Evolutionary conservation across 2,888 invertebrate genomes (phyloP).

Genomic region (Lochmaea capreae): DNA sequence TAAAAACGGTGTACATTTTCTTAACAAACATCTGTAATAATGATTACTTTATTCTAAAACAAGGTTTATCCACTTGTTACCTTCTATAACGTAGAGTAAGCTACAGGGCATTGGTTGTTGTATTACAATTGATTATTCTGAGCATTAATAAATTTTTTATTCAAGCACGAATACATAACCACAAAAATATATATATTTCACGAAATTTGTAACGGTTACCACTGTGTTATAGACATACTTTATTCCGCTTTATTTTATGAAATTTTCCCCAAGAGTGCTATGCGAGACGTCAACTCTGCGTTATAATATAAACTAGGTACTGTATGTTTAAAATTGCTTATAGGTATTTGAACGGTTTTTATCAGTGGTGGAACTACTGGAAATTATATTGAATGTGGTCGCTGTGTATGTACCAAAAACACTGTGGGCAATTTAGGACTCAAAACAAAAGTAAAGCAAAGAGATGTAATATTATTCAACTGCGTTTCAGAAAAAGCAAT

Average conservation of each 20-base stretch:
- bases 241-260: conserved; percentile 11
- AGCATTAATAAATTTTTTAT: no score
- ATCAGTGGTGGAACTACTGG: background rate
- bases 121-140: no score
- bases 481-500: no score
- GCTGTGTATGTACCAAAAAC: background rate
- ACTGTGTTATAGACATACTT: background rate
- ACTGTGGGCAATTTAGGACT: background rate
- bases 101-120: no score
- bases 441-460: no score
- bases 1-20: no score
- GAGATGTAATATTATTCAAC: no score
- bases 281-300: conserved; percentile 26
- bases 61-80: no score
- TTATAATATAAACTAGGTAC: conserved; percentile 22
- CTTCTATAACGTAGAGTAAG: no score
- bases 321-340: conserved; percentile 29
- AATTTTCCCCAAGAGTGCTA: conserved; percentile 21
- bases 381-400: background rate
- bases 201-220: background rate
- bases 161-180: background rate
- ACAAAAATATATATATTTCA: conserved; percentile 1
- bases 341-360: conserved; percentile 5
- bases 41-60: no score
- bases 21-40: no score